phyloP scores from a whole-genome alignment of 2,797 vertebrate genomes.

The Botia almorhae region DNA sequence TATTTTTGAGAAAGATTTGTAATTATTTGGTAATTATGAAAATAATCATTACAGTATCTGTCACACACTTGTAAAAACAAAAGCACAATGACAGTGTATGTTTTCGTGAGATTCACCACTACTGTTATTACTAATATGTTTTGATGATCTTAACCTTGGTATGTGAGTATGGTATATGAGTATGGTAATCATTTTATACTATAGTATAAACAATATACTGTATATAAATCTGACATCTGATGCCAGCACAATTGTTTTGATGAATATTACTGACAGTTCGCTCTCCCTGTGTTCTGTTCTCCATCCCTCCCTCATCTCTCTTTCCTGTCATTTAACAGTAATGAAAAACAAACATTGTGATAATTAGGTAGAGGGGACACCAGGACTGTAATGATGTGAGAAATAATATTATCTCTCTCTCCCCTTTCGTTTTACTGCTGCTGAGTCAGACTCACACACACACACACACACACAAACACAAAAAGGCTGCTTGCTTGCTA shows the following conservation, averaged over 20 bases:
- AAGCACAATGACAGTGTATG: background rate
- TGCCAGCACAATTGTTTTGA: background rate
- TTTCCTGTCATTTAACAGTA: slow-evolving; percentile 69
- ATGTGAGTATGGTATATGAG: background rate
- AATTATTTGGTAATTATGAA: slow-evolving; percentile 50
- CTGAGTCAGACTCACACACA: slow-evolving; percentile 73
- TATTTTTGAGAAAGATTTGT: slow-evolving; percentile 80
- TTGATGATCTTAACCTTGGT: background rate
- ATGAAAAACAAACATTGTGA: slow-evolving; percentile 82
- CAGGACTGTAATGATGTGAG: slow-evolving; percentile 73
- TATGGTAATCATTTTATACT: background rate
- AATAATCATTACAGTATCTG: background rate
- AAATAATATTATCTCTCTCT: slow-evolving; percentile 81
- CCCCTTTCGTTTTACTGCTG: slow-evolving; percentile 70
- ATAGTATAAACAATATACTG: background rate
- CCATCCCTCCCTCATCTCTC: slow-evolving; percentile 46
- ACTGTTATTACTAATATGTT: background rate
- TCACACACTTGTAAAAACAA: background rate
- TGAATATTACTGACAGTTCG: slow-evolving; percentile 36
- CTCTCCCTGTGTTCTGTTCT: slow-evolving; percentile 37
- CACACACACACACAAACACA: too few relatives aligned
- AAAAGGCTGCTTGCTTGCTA: slow-evolving; percentile 10
- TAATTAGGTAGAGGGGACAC: slow-evolving; percentile 69
- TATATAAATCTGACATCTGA: too few relatives aligned
- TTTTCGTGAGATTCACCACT: background rate